A percentile compares a stretch with the other conserved stretches of the same genome.
Conservation (phyloP, 2,113 vertebrate genomes). For the Gnathonemus echidnorhynchus region DNA sequence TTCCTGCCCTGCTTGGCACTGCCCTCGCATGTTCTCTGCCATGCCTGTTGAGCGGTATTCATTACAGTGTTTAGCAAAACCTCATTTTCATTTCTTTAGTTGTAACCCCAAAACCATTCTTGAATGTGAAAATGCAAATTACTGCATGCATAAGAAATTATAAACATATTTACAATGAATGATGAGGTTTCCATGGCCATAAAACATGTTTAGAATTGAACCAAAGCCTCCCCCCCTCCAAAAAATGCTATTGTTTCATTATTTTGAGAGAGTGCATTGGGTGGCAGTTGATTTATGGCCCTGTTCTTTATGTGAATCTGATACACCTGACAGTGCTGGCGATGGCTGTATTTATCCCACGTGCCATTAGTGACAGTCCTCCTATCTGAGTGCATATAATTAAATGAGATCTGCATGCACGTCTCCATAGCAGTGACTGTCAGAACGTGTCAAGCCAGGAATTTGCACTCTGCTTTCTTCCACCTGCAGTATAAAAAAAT, state of each 20-base stretch:
- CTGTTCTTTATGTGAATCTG: constrained; percentile 48
- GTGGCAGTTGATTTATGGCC: constrained; percentile 45
- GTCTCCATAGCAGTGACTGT: constrained; percentile 65
- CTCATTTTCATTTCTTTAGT: background rate
- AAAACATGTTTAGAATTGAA: background rate
- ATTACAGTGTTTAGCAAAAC: background rate
- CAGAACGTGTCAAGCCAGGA: constrained; percentile 70
- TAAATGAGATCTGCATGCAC: constrained; percentile 70
- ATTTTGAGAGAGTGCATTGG: constrained; percentile 51
- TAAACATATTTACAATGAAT: background rate
- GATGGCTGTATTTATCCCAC: constrained; percentile 69
- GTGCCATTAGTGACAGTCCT: constrained; percentile 65
- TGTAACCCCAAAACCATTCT: background rate
- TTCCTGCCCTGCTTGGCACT: background rate
- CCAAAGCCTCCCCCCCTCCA: background rate
- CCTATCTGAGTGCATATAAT: constrained; percentile 67
- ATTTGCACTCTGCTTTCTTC: constrained; percentile 54
- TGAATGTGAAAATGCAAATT: background rate
- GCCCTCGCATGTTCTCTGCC: background rate
- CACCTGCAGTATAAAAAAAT: constrained; percentile 59
- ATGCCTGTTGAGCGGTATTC: background rate
- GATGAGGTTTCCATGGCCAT: background rate
- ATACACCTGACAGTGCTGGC: constrained; percentile 61
- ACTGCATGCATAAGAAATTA: background rate
- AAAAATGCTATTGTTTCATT: constrained; percentile 56